phyloP scores from a whole-genome alignment of 2,888 invertebrate genomes.

The Acholoe squamosa region DNA sequence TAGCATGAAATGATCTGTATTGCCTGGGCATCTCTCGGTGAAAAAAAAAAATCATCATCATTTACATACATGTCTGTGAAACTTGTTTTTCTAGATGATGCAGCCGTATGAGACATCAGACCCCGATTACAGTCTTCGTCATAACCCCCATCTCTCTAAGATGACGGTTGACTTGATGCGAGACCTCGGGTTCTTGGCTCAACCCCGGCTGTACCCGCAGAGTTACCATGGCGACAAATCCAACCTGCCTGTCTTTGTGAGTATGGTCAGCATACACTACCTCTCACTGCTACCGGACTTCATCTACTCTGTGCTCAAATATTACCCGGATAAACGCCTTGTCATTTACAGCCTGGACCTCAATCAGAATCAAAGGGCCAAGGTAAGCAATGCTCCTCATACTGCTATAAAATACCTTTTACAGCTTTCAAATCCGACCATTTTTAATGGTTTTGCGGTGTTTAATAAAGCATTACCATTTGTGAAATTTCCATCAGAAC shows the following conservation, averaged over 20 bases:
- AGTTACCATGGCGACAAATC: conserved; percentile 62
- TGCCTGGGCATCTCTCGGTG: too few relatives aligned
- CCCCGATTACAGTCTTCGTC: conserved; percentile 37
- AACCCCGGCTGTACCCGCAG: conserved; percentile 83
- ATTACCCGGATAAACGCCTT: conserved; percentile 91
- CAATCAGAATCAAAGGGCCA: conserved; percentile 88
- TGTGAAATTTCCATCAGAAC: too few relatives aligned
- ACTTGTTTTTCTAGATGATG: conserved; percentile 33
- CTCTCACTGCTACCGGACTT: conserved; percentile 83
- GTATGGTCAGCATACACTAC: conserved; percentile 86
- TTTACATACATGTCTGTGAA: too few relatives aligned
- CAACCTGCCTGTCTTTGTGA: conserved; percentile 88
- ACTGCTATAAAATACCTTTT: too few relatives aligned
- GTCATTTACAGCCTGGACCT: conserved; percentile 93
- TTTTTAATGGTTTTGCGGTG: too few relatives aligned
- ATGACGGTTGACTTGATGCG: conserved; percentile 83
- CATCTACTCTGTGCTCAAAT: conserved; percentile 89
- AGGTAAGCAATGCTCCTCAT: too few relatives aligned
- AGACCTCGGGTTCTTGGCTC: conserved; percentile 88
- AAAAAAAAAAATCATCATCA: too few relatives aligned
- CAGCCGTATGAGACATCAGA: background rate
- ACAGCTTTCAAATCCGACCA: too few relatives aligned
- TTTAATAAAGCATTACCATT: too few relatives aligned
- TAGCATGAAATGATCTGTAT: too few relatives aligned
- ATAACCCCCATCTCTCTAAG: conserved; percentile 13